A percentile compares a stretch with the other conserved stretches of the same genome.
These are phyloP conservation scores for Periophthalmus magnuspinnatus DNA, from an alignment of 2,797 vertebrate genomes.

Conservation along the genomic window DNA sequence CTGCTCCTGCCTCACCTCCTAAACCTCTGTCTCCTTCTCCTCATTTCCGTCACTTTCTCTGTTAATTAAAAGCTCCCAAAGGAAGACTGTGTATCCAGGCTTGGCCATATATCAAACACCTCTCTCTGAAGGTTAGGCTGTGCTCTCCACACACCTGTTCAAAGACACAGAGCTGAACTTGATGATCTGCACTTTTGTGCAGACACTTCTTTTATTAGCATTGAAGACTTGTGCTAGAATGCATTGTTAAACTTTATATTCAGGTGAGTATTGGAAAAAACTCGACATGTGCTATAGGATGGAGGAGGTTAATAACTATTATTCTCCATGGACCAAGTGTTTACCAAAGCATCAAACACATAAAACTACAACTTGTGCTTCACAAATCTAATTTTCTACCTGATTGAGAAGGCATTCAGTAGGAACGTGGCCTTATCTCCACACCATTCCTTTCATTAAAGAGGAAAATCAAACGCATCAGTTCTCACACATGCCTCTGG, in stretches of 20 bases:
- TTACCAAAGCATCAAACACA: constrained; percentile 37
- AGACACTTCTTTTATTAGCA: constrained; percentile 2
- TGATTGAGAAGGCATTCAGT: constrained; percentile 44
- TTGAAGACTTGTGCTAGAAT: not conserved
- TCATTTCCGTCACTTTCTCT: not conserved
- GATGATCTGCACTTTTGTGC: not conserved
- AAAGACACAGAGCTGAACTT: not conserved
- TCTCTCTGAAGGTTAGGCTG: constrained; percentile 8
- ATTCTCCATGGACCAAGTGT: constrained; percentile 33
- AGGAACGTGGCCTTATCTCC: constrained; percentile 29
- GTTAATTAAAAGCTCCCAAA: constrained; percentile 10
- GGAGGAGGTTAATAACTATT: constrained; percentile 37
- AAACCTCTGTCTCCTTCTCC: not conserved
- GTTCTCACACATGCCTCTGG: constrained; percentile 22
- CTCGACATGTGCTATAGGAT: not conserved
- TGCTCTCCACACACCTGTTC: constrained; percentile 3
- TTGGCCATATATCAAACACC: constrained; percentile 24
- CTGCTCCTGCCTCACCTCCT: not conserved
- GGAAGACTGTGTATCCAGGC: constrained; percentile 14
- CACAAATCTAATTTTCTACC: constrained; percentile 57
- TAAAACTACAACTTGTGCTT: constrained; percentile 28
- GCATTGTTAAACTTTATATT: not conserved
- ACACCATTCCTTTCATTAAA: constrained; percentile 44
- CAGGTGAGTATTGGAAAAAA: constrained; percentile 1
- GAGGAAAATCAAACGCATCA: constrained; percentile 33